Conservation (phyloP, 2,888 invertebrate genomes). For the Lepas anatifera region DNA sequence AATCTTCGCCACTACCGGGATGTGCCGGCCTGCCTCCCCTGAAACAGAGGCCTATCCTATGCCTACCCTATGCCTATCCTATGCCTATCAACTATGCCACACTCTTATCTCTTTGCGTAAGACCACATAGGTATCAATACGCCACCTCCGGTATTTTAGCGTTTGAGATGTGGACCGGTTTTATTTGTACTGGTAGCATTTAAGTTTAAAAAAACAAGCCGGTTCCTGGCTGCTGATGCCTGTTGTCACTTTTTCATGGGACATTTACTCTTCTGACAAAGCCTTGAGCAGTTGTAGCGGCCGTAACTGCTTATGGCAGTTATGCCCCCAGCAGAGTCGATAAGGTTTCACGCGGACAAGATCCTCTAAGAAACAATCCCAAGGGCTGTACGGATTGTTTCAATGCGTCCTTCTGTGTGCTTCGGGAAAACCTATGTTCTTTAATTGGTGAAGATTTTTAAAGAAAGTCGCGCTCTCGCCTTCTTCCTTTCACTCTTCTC, state of each 20-base stretch:
- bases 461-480: neutral
- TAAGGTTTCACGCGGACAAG: neutral
- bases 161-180: neutral
- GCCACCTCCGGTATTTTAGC: neutral
- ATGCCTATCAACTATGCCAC: no score
- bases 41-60: neutral
- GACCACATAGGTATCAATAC: neutral
- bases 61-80: no score
- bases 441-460: no score
- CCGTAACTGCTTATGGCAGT: no score
- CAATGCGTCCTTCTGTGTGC: no score
- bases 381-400: neutral
- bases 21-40: slow-evolving; percentile 63
- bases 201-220: neutral
- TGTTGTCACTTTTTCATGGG: no score
- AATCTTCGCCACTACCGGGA: slow-evolving; percentile 94
- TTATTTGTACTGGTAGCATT: neutral
- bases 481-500: slow-evolving; percentile 30
- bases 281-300: no score
- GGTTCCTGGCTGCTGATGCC: no score
- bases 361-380: neutral
- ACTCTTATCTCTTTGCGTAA: neutral
- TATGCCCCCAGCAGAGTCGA: neutral
- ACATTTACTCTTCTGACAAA: no score
- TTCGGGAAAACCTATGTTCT: no score